These are phyloP conservation scores for Dysmachus trigonus DNA, from an alignment of 2,888 invertebrate species.

Conservation along the genomic window DNA sequence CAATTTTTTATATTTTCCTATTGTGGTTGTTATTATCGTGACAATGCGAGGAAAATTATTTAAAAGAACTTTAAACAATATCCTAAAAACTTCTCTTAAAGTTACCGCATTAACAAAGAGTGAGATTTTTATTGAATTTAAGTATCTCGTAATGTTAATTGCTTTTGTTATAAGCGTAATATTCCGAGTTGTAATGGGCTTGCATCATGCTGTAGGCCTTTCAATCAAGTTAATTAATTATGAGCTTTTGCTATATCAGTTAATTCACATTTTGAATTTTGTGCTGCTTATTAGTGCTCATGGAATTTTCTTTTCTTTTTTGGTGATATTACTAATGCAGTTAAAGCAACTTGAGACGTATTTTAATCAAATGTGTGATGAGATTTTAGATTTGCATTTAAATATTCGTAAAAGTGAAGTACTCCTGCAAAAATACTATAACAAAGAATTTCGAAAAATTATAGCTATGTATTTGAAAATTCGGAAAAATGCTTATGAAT, in stretches of 20 bases:
- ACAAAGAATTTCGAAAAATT: too few relatives aligned
- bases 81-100: neutral
- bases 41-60: neutral
- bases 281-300: neutral
- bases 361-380: neutral
- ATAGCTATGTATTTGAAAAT: too few relatives aligned
- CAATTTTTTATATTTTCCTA: too few relatives aligned
- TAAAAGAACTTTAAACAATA: neutral
- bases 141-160: neutral
- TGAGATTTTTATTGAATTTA: neutral
- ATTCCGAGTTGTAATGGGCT: too few relatives aligned
- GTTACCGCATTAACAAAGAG: neutral
- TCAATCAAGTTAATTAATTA: too few relatives aligned
- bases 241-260: too few relatives aligned
- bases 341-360: neutral
- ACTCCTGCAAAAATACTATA: too few relatives aligned
- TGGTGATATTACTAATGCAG: neutral
- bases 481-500: too few relatives aligned
- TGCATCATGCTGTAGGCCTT: too few relatives aligned
- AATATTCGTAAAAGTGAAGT: too few relatives aligned
- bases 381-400: neutral
- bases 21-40: too few relatives aligned
- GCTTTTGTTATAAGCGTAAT: neutral
- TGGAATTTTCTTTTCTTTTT: neutral
- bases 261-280: neutral